phyloP scores from a whole-genome alignment of 2,797 vertebrate genomes.

The Spheniscus humboldti region DNA sequence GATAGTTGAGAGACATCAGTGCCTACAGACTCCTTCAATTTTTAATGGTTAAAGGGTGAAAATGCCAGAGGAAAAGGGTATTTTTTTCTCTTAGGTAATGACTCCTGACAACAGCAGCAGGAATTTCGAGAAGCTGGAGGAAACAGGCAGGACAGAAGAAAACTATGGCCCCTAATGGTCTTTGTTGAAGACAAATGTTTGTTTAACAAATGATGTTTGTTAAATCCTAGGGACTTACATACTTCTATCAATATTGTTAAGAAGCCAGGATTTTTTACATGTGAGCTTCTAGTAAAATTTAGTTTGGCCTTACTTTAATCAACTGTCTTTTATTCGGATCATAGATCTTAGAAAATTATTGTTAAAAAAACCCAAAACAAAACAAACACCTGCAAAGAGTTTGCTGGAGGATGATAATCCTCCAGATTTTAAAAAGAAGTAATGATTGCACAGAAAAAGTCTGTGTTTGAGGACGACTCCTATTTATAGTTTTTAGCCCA shows the following conservation, averaged over 20 bases:
- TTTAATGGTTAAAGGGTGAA: background rate
- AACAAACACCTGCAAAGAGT: background rate
- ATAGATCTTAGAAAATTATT: background rate
- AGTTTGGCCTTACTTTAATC: background rate
- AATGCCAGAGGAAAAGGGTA: background rate
- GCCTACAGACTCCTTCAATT: background rate
- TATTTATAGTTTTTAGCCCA: background rate
- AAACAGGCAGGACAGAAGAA: background rate
- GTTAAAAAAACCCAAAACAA: rapidly evolving
- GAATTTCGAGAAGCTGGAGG: background rate
- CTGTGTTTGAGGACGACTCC: background rate
- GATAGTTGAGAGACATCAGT: background rate
- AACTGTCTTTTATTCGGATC: background rate
- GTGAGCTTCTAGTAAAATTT: background rate
- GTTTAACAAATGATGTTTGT: background rate
- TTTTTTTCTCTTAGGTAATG: background rate
- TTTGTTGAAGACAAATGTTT: background rate
- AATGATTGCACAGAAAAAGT: background rate
- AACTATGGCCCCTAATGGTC: background rate
- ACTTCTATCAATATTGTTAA: background rate
- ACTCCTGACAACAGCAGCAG: background rate
- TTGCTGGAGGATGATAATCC: background rate
- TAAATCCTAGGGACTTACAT: background rate
- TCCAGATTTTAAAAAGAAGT: background rate
- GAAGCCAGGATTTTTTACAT: background rate